phyloP scores from a whole-genome alignment of 2,888 invertebrate species.

The Caenorhabditis sulstoni region DNA sequence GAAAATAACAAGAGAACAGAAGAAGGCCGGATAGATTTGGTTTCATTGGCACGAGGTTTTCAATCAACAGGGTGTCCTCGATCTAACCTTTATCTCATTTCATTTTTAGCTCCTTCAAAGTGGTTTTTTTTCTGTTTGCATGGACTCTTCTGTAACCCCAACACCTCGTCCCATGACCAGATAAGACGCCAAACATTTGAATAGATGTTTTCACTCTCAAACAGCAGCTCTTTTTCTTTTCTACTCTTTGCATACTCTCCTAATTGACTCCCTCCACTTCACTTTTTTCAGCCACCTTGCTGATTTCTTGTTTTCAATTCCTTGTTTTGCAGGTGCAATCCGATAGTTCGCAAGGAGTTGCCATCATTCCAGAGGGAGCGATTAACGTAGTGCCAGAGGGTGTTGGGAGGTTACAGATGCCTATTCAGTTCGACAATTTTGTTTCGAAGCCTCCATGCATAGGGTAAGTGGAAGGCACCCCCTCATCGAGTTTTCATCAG shows the following conservation, averaged over 20 bases:
- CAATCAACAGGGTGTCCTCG: slow-evolving; percentile 50
- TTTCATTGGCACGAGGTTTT: slow-evolving; percentile 38
- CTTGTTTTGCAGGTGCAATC: slow-evolving; percentile 48
- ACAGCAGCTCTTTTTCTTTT: slow-evolving; percentile 7
- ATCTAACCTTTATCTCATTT: slow-evolving; percentile 40
- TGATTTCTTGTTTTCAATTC: not conserved
- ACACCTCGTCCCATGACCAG: slow-evolving; percentile 37
- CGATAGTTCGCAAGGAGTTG: slow-evolving; percentile 37
- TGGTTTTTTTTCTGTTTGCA: slow-evolving; percentile 31
- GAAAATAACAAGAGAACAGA: not conserved
- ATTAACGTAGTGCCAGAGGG: slow-evolving; percentile 23
- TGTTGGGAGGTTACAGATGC: slow-evolving; percentile 47
- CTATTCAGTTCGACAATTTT: slow-evolving; percentile 39
- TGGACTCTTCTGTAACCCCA: slow-evolving; percentile 28
- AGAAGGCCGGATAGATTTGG: slow-evolving; percentile 7
- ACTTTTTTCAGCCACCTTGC: slow-evolving; percentile 9
- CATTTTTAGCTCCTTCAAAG: slow-evolving; percentile 16
- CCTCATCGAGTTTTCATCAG: not conserved
- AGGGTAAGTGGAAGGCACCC: slow-evolving; percentile 44
- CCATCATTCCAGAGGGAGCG: not conserved
- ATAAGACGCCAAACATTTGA: slow-evolving; percentile 32
- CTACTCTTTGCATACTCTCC: slow-evolving; percentile 1
- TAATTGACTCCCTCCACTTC: not conserved
- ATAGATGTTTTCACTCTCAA: slow-evolving; percentile 25
- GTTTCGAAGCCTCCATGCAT: slow-evolving; percentile 35